Base-by-base conservation (phyloP, 2,888 invertebrate species). In the Dryadula phaetusa region DNA sequence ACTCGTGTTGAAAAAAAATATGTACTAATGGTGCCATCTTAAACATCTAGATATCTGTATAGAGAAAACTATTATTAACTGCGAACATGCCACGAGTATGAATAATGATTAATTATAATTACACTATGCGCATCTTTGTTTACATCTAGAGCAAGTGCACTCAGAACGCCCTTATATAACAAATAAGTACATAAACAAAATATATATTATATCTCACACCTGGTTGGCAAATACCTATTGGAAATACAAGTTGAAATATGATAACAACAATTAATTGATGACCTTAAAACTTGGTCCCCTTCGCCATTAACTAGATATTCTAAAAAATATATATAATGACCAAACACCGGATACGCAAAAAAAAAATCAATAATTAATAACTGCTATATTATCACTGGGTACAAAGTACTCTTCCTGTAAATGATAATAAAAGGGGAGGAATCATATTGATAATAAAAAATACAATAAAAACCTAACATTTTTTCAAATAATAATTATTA, bases 401-500 rank as follows among this genome's bases (percentile, higher is more conserved):
- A 47, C 64, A 65, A 58, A 65, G 64, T 65, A 40, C 42, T 3
- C 34, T 65, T 65, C 64, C 64, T 65, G 58, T 42, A 18, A 28
- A 47, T 22, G 64, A 65, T 60, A 42, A 25, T 6, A 40, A 22
- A 56, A 28, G 14, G 28, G 28, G 16, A 16, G 25, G 46, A 4
- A 10, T 28, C 18, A 14, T 32, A 58, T 40, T 18, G 14, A 49
- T 37, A 40, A n/a, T 56, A 22, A 16, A n/a, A 40, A 37, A 28
- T 25, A 32, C 4, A 54, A 12, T 14, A 14, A 54, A 12, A 20
- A n/a, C 22, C 2, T 32, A 1, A 14, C 14, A 34, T 14, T 54
- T 20, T 14, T 20, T 37, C 6, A 3, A 34, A 54, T 32, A 54
- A 20, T 7, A 14, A 49, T 2, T 6, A 8, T 14, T 5, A 0